Conservation (phyloP, 2,113 vertebrate genomes). For the Pachypanchax playfairii region DNA sequence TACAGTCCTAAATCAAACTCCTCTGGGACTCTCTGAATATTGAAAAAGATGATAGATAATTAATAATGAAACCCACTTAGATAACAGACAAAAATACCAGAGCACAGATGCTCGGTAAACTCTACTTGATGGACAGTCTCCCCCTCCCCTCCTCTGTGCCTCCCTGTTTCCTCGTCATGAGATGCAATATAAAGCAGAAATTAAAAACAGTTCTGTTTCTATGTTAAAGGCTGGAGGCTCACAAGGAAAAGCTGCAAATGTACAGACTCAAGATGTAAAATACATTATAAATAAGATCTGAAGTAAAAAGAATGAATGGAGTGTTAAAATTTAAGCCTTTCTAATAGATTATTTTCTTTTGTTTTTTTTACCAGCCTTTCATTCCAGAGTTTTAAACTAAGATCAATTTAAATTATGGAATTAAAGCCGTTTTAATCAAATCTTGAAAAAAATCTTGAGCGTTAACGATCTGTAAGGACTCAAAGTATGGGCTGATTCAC, state of each 20-base stretch:
- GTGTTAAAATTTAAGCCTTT: too few relatives aligned
- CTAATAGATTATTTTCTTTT: too few relatives aligned
- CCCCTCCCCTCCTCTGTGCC: conserved; percentile 1
- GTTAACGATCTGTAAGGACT: too few relatives aligned
- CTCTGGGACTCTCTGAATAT: conserved; percentile 57
- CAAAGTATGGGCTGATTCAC: too few relatives aligned
- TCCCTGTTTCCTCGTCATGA: conserved; percentile 4
- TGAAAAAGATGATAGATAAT: conserved; percentile 63
- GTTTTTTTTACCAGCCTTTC: too few relatives aligned
- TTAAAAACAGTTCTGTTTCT: conserved; percentile 28
- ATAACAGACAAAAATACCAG: conserved; percentile 55
- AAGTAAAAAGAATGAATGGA: too few relatives aligned
- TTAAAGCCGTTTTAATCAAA: too few relatives aligned
- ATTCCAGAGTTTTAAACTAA: too few relatives aligned
- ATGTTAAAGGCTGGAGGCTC: conserved; percentile 5
- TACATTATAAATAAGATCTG: too few relatives aligned
- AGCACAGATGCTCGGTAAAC: conserved; percentile 53
- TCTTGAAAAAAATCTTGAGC: too few relatives aligned
- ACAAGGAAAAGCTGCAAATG: background rate
- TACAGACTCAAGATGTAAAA: too few relatives aligned
- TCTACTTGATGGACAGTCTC: conserved; percentile 13
- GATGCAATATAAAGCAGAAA: conserved; percentile 47
- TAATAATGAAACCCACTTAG: conserved; percentile 38
- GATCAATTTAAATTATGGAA: too few relatives aligned
- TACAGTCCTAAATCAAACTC: conserved; percentile 55